Evolutionary conservation across 2,113 vertebrate species (phyloP).

Genomic region (Furnarius figulus): DNA sequence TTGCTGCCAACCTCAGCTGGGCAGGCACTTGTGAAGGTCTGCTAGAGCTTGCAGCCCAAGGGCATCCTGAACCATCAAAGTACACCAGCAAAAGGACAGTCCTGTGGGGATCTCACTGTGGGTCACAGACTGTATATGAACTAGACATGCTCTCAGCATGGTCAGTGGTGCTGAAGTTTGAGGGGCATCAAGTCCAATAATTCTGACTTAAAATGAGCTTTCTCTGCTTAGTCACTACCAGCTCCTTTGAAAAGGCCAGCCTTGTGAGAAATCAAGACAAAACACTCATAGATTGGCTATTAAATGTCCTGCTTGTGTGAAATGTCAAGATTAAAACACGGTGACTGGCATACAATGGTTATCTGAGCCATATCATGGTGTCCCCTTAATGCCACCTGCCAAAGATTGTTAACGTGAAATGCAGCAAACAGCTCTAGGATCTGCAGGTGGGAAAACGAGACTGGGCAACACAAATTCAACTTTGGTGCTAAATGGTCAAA

Average conservation of each 20-base stretch:
- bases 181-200: neutral
- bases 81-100: neutral
- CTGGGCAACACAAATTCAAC: neutral
- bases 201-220: neutral
- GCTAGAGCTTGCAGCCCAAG: neutral
- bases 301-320: neutral
- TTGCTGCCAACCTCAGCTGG: neutral
- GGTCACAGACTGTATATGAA: neutral
- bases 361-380: neutral
- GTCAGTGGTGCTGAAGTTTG: neutral
- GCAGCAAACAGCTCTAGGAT: neutral
- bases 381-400: neutral
- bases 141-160: neutral
- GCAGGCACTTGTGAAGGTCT: neutral
- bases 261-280: neutral
- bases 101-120: rapidly evolving
- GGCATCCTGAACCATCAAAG: neutral
- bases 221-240: neutral
- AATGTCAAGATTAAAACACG: neutral
- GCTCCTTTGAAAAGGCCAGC: neutral
- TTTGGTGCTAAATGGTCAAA: neutral
- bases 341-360: neutral
- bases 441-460: neutral
- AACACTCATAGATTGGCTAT: neutral
- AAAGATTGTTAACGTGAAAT: neutral